Conservation (phyloP, 2,797 vertebrate species). For the Picus viridis region DNA sequence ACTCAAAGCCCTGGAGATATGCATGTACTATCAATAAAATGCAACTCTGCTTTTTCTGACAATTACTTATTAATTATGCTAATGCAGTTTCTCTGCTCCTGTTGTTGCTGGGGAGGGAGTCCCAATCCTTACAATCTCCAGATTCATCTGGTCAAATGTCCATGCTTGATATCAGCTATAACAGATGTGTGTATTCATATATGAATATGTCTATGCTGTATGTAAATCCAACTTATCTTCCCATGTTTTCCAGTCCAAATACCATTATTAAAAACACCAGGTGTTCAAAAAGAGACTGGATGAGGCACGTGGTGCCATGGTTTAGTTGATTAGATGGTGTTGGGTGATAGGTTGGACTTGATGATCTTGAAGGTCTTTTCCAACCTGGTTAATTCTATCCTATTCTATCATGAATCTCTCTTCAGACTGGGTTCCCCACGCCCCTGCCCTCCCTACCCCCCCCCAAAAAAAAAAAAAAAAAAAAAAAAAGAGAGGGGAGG, state of each 20-base stretch:
- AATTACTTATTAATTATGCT: neutral
- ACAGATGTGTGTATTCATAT: neutral
- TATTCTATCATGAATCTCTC: neutral
- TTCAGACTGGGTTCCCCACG: neutral
- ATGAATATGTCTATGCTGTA: neutral
- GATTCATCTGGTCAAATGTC: neutral
- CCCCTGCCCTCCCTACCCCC: too few species aligned
- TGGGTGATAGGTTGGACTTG: too few species aligned
- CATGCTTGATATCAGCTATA: neutral
- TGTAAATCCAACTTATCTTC: neutral
- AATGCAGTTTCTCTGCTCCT: neutral
- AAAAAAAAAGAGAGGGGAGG: neutral
- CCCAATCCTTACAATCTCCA: neutral
- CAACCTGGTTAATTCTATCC: too few species aligned
- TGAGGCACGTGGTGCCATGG: too few species aligned
- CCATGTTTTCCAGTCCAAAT: neutral
- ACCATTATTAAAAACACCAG: neutral
- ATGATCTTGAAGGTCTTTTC: too few species aligned
- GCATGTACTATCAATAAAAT: neutral
- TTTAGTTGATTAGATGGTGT: too few species aligned
- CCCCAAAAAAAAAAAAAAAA: too few species aligned
- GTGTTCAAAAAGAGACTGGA: too few species aligned
- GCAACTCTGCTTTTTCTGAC: neutral
- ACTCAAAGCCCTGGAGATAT: neutral
- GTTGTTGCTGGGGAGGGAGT: rapidly evolving